Percentiles rank a stretch among this genome's conserved stretches.
Conservation (phyloP, 2,113 vertebrate genomes). For the Erythrocercus mccallii region DNA sequence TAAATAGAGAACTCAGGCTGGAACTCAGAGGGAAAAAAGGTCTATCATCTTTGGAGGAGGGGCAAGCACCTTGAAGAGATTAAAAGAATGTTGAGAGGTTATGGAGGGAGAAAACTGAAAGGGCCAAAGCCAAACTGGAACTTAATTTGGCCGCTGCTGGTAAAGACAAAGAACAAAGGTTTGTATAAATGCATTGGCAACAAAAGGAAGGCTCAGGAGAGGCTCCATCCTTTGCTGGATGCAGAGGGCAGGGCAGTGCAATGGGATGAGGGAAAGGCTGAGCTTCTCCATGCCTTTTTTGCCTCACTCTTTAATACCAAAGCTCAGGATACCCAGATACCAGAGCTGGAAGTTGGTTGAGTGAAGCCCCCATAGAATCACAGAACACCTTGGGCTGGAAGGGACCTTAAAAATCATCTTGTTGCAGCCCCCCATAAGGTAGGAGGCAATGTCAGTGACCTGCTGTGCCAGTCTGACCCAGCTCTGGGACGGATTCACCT, state of each 20-base stretch:
- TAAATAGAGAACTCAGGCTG: background rate
- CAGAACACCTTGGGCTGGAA: background rate
- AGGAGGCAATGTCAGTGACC: background rate
- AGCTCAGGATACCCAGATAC: background rate
- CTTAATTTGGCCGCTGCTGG: background rate
- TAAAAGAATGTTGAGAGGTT: background rate
- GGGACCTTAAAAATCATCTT: background rate
- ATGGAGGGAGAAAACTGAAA: background rate
- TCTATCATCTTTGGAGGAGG: background rate
- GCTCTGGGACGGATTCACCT: background rate
- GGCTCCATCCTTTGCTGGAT: background rate
- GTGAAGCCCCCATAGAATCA: background rate
- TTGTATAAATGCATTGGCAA: background rate
- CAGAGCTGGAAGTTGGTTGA: background rate
- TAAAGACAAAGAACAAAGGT: background rate
- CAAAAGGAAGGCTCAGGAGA: background rate
- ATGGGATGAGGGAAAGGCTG: background rate
- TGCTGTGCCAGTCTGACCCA: background rate
- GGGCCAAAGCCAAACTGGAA: background rate
- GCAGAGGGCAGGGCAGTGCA: background rate
- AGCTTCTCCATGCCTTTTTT: background rate
- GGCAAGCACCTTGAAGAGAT: background rate
- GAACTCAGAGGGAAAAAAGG: background rate
- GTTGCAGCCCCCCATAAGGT: background rate
- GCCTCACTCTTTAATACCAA: background rate